Evolutionary conservation across 2,888 invertebrate species (phyloP), one percentile per base, ranked within the genome.

Genomic region (Agrochola lota): DNA sequence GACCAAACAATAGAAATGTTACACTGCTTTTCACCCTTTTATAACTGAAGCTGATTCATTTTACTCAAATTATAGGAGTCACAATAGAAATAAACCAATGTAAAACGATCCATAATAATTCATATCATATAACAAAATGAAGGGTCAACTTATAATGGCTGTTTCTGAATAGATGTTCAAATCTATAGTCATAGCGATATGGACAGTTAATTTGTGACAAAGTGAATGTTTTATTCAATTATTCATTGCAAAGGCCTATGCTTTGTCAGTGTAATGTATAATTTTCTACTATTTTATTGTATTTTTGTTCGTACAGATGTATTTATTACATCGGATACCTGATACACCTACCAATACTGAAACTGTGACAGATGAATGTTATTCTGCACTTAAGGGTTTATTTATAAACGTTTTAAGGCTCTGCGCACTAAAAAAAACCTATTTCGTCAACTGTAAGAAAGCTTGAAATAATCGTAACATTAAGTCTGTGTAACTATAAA

Each of bases 201-300:
- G 90, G 89, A 68, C 81, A 80, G 85, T 90, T 88, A 87, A 88
- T 89, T 88, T 85, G 70, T 80, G 75, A 88, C 87, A 90, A 85
- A 81, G 83, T 76, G 72, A 73, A 60, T 81, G 73, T 67, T 86
- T 85, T 75, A 84, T 86, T 83, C 69, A 84, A 85, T 88, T 86
- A 80, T 66, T 67, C 64, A 68, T 77, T 84, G 77, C 75, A 62
- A 71, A 63, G 62, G 55, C 6, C 17, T 60, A 2, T 43, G 43
- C 30, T 75, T 84, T 80, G 76, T 84, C n/a, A 23, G 60, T 59
- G 8, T 84, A 60, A 86, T 84, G 46, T 64, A 73, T 79, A 78
- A 67, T 83, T 78, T 72, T 78, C 83, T 30, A 71, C 49, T n/a
- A 8, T 35, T n/a, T 30, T 4, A 62, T 26, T 26, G 26, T 46